phyloP scores from a whole-genome alignment of 2,888 invertebrate species.

The Mellilla xanthometata region DNA sequence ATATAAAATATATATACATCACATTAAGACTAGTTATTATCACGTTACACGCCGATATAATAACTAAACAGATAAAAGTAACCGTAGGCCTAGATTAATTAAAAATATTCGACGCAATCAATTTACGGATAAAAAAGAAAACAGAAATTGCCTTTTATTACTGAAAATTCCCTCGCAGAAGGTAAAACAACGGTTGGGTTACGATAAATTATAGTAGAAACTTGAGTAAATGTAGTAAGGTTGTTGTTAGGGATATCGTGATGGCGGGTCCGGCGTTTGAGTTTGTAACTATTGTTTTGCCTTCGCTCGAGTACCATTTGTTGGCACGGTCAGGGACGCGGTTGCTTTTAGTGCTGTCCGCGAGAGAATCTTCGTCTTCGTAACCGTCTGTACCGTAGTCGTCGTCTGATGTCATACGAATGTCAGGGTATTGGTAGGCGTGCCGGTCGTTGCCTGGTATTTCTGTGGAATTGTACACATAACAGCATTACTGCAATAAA shows the following conservation, averaged over 20 bases:
- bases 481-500: slow-evolving; percentile 15
- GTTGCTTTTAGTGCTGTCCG: slow-evolving; percentile 64
- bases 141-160: slow-evolving; percentile 21
- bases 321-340: slow-evolving; percentile 75
- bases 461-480: slow-evolving; percentile 65
- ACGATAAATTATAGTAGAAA: slow-evolving; percentile 30
- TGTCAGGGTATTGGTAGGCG: slow-evolving; percentile 69
- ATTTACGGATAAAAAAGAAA: slow-evolving; percentile 22
- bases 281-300: slow-evolving; percentile 54
- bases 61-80: slow-evolving; percentile 8
- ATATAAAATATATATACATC: slow-evolving; percentile 69
- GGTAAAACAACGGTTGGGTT: slow-evolving; percentile 23
- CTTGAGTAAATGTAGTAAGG: slow-evolving; percentile 28
- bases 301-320: slow-evolving; percentile 77
- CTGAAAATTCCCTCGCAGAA: slow-evolving; percentile 12
- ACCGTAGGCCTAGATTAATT: slow-evolving; percentile 33
- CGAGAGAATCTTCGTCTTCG: slow-evolving; percentile 60
- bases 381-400: slow-evolving; percentile 70
- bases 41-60: slow-evolving; percentile 71
- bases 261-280: slow-evolving; percentile 42
- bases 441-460: slow-evolving; percentile 77
- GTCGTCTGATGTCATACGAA: slow-evolving; percentile 63
- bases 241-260: slow-evolving; percentile 24
- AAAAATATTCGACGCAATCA: slow-evolving; percentile 28
- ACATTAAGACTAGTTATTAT: slow-evolving; percentile 77